phyloP scores from a whole-genome alignment of 2,797 vertebrate species.

The Channa striata region DNA sequence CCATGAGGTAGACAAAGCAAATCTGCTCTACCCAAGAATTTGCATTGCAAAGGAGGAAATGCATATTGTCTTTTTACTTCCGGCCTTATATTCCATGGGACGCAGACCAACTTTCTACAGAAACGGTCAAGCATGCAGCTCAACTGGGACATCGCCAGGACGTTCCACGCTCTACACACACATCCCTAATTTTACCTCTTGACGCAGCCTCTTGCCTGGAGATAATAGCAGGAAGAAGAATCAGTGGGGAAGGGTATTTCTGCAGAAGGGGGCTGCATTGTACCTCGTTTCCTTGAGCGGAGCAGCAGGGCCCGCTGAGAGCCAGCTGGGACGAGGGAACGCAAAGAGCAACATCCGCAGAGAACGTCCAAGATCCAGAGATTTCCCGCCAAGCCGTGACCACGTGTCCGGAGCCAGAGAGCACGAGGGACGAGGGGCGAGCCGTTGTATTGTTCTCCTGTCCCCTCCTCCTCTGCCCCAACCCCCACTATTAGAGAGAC shows the following conservation, averaged over 20 bases:
- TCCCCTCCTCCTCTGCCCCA: slow-evolving; percentile 33
- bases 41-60: slow-evolving; percentile 38
- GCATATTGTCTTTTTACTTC: slow-evolving; percentile 44
- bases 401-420: slow-evolving; percentile 58
- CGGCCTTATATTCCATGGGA: slow-evolving; percentile 16
- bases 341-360: slow-evolving; percentile 59
- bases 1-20: slow-evolving; percentile 39
- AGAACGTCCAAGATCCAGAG: slow-evolving; percentile 59
- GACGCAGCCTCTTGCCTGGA: slow-evolving; percentile 70
- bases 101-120: slow-evolving; percentile 32
- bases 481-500: slow-evolving; percentile 67
- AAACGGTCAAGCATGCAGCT: slow-evolving; percentile 26
- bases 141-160: slow-evolving; percentile 61
- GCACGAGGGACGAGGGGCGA: slow-evolving; percentile 39
- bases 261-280: slow-evolving; percentile 62
- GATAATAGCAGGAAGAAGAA: slow-evolving; percentile 85
- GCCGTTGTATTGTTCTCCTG: slow-evolving; percentile 72
- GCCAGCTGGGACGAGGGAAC: slow-evolving; percentile 54
- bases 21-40: slow-evolving; percentile 18
- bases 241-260: slow-evolving; percentile 73
- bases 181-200: slow-evolving; percentile 74
- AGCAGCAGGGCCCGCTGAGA: slow-evolving; percentile 41
- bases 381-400: slow-evolving; percentile 62
- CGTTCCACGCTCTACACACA: slow-evolving; percentile 54
- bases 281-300: slow-evolving; percentile 80